These are phyloP conservation scores for Pharmacophagus antenor DNA, from an alignment of 2,888 invertebrate genomes.

Conservation along the genomic window DNA sequence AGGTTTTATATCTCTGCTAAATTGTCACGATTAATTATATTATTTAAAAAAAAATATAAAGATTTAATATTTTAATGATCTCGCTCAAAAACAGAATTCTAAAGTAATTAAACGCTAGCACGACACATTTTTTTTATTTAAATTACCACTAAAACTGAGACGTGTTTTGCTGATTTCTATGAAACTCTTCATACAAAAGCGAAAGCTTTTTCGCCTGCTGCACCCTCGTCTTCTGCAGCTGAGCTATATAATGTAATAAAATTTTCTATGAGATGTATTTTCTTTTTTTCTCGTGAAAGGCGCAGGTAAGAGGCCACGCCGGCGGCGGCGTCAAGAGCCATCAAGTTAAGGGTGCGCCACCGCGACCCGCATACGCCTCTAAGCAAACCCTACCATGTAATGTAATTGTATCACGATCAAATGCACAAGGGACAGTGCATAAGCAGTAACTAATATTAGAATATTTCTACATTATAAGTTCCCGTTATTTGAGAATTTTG, in stretches of 20 bases:
- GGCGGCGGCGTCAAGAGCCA: conserved; percentile 63
- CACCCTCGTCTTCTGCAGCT: conserved; percentile 22
- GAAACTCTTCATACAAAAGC: conserved; percentile 12
- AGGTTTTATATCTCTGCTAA: too few relatives aligned
- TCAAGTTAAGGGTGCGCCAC: conserved; percentile 62
- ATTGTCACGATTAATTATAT: too few relatives aligned
- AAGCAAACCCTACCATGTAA: conserved; percentile 59
- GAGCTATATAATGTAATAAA: conserved; percentile 34
- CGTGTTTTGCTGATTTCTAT: conserved; percentile 17
- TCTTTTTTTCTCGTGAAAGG: conserved; percentile 59
- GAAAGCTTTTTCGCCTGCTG: conserved; percentile 24
- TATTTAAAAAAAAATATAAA: too few relatives aligned
- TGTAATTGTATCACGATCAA: conserved; percentile 55
- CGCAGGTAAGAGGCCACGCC: conserved; percentile 51
- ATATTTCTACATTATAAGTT: background rate
- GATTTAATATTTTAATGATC: background rate
- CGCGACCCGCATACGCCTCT: conserved; percentile 61
- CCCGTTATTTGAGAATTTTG: too few relatives aligned
- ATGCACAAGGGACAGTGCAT: conserved; percentile 52
- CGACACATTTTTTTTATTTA: background rate
- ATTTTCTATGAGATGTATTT: conserved; percentile 37
- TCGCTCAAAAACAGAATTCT: background rate
- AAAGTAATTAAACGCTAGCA: background rate
- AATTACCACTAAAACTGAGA: conserved; percentile 21
- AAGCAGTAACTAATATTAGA: background rate